These are phyloP conservation scores for Montipora capricornis DNA, from an alignment of 64 coral and sea anemone genomes.

Conservation along the genomic window DNA sequence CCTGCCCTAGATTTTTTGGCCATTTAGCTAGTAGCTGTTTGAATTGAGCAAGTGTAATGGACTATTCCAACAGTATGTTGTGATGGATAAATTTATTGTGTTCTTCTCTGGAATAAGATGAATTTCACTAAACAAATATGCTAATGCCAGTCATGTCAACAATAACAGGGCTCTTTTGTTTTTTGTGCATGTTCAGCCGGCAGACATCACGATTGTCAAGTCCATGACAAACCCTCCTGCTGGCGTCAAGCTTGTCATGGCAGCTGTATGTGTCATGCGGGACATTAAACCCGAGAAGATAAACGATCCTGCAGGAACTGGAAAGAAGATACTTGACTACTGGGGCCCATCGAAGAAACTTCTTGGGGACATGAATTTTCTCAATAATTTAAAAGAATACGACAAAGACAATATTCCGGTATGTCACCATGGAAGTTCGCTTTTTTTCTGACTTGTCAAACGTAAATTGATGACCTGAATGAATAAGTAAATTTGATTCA, in stretches of 20 bases:
- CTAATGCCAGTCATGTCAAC: background rate
- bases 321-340: constrained; percentile 95
- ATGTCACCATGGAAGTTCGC: constrained; percentile 13
- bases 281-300: constrained; percentile 98
- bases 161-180: background rate
- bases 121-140: too few species aligned
- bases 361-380: constrained; percentile 98
- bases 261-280: constrained; percentile 96
- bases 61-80: too few species aligned
- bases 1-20: too few species aligned
- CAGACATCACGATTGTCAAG: constrained; percentile 99
- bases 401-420: constrained; percentile 98
- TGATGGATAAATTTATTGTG: too few species aligned
- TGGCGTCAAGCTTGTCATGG: constrained; percentile 98
- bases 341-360: constrained; percentile 98
- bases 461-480: background rate
- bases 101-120: too few species aligned
- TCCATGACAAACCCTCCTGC: constrained; percentile 94
- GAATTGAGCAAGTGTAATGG: background rate
- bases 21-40: too few species aligned
- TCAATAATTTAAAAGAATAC: constrained; percentile 95
- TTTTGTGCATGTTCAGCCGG: constrained; percentile 69
- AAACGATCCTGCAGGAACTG: constrained; percentile 94
- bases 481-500: too few species aligned
- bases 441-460: background rate